These are phyloP conservation scores for Anoura caudifer DNA, from an alignment of 2,113 vertebrate species.

Conservation along the genomic window DNA sequence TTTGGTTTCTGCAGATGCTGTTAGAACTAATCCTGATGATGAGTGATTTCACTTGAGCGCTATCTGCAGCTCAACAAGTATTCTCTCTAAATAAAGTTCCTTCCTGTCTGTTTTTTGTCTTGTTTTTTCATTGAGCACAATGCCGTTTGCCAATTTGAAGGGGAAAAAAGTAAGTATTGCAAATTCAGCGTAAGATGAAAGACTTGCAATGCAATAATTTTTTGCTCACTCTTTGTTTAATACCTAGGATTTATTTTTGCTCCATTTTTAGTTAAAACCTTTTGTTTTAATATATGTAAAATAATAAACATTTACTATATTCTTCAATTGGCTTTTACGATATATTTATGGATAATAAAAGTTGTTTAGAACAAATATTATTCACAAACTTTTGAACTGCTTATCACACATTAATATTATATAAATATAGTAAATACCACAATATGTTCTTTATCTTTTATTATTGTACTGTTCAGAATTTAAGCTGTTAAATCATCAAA, in stretches of 20 bases:
- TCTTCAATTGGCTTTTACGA: background rate
- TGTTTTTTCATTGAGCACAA: background rate
- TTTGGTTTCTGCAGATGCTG: constrained; percentile 43
- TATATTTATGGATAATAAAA: background rate
- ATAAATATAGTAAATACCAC: background rate
- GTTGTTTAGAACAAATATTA: background rate
- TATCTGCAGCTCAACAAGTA: background rate
- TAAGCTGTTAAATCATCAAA: background rate
- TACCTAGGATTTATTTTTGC: background rate
- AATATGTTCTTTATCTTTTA: background rate
- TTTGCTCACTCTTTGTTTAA: background rate
- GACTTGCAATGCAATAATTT: background rate
- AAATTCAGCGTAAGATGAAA: background rate
- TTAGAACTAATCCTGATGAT: constrained; percentile 2
- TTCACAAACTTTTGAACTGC: background rate
- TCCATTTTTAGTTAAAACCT: background rate
- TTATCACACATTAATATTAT: background rate
- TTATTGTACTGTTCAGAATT: background rate
- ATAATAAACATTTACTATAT: background rate
- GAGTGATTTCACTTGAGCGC: background rate
- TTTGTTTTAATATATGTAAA: background rate
- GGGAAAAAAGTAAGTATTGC: background rate
- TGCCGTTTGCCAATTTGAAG: background rate
- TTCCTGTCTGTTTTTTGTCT: background rate
- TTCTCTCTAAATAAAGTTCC: constrained; percentile 29